A percentile compares a stretch with the other conserved stretches of the same genome.
Conservation (phyloP, 2,888 invertebrate species). For the Lissonota sp. region DNA sequence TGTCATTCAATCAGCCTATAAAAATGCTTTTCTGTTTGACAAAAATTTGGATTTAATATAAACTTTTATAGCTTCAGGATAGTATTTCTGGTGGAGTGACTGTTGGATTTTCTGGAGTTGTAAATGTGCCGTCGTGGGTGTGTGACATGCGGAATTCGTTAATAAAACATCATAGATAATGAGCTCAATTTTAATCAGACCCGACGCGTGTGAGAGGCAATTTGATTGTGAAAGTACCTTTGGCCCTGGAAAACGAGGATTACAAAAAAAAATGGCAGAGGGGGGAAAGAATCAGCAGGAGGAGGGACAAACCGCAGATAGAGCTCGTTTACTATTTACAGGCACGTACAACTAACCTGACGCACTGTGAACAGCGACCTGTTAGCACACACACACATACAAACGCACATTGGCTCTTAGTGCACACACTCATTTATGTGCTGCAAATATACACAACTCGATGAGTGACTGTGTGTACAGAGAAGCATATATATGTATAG, state of each 20-base stretch:
- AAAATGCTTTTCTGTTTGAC: no score
- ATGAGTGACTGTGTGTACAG: neutral
- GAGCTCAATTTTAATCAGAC: slow-evolving; percentile 1
- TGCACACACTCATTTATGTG: neutral
- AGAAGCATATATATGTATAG: neutral
- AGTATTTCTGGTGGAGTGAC: no score
- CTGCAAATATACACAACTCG: neutral
- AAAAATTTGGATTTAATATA: no score
- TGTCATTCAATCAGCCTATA: no score
- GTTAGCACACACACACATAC: slow-evolving; percentile 10
- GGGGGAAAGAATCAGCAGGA: neutral
- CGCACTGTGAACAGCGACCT: slow-evolving; percentile 11
- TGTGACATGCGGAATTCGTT: slow-evolving; percentile 5
- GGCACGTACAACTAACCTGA: slow-evolving; percentile 36
- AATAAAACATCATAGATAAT: neutral
- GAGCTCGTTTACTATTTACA: slow-evolving; percentile 38
- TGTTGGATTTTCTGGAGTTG: neutral
- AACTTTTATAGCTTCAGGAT: no score
- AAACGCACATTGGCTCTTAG: neutral
- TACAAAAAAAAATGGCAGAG: neutral
- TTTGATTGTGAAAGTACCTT: slow-evolving; percentile 61
- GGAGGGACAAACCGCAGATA: slow-evolving; percentile 27
- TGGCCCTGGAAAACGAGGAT: slow-evolving; percentile 42
- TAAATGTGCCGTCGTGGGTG: neutral
- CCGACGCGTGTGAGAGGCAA: neutral